Evolutionary conservation across 2,797 vertebrate genomes (phyloP).

Genomic region (Microctenopoma lineatum): DNA sequence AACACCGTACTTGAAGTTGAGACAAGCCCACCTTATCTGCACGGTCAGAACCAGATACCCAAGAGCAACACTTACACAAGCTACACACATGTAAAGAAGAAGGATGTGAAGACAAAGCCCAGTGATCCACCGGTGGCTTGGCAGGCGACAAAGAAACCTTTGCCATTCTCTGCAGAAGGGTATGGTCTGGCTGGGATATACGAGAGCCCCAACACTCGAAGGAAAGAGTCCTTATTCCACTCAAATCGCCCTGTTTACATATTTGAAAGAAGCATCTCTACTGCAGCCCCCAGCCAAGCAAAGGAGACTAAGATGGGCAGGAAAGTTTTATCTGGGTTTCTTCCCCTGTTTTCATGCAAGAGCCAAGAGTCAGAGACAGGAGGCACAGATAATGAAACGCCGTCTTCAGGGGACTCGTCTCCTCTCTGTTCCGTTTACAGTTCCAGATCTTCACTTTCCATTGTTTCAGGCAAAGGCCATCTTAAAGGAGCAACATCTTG

Average conservation of each 20-base stretch:
- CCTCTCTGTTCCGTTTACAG: slow-evolving; percentile 56
- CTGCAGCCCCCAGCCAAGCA: slow-evolving; percentile 27
- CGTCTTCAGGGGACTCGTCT: slow-evolving; percentile 73
- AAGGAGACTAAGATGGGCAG: slow-evolving; percentile 38
- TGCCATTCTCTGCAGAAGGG: slow-evolving; percentile 72
- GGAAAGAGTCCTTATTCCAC: slow-evolving; percentile 84
- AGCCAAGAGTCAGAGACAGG: slow-evolving; percentile 52
- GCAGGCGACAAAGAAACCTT: slow-evolving; percentile 53
- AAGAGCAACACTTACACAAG: slow-evolving; percentile 22
- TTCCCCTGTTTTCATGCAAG: slow-evolving; percentile 51
- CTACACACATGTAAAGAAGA: slow-evolving; percentile 32
- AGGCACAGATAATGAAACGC: slow-evolving; percentile 61
- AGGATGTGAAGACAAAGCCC: slow-evolving; percentile 39
- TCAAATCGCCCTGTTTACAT: slow-evolving; percentile 63
- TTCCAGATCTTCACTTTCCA: slow-evolving; percentile 30
- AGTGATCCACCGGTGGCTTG: slow-evolving; percentile 16
- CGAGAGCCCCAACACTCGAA: slow-evolving; percentile 79
- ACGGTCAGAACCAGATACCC: slow-evolving; percentile 13
- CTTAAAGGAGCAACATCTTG: slow-evolving; percentile 57
- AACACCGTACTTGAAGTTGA: slow-evolving; percentile 36
- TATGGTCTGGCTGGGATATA: slow-evolving; percentile 74
- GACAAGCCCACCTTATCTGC: slow-evolving; percentile 6
- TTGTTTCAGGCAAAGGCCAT: slow-evolving; percentile 24
- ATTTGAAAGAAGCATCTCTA: slow-evolving; percentile 57
- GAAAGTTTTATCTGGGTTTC: slow-evolving; percentile 43